Base-by-base conservation (phyloP, 2,797 vertebrate genomes). In the Sebastes diploproa region DNA sequence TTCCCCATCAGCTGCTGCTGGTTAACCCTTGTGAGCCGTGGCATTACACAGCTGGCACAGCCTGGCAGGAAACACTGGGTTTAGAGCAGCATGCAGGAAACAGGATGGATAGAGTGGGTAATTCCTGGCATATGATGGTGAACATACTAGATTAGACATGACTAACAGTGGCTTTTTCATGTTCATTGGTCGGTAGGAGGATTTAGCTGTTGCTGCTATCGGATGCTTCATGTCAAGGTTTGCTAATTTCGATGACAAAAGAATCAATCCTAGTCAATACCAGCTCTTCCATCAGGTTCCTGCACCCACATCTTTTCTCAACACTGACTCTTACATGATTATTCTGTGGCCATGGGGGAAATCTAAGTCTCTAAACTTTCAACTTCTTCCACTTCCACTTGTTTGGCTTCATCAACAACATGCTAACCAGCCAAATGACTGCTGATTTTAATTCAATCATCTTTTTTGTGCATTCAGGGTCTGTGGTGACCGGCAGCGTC, bases 1-100 rank as follows among this genome's bases (percentile, higher is more conserved):
- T 68, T 75, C 65, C 11, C 69, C 75, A 67, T 83, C 55, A 68
- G 59, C 56, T 29, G 63, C 67, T 69, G 71, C 56, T 75, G 64
- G 54, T 82, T 79, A 72, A 78, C 73, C 25, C 46, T 42, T 25
- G 60, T 59, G 13, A 16, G 55, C 22, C 13, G 22, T 59, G 67
- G 56, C 68, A 52, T 56, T 36, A 56, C 52, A 80, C 65, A 78
- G 74, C 59, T 76, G 75, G 66, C 54, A 25, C 63, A 58, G 63
- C 12, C 22, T 74, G 63, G 74, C 60, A 72, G 38, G 3, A 38
- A 55, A 29, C 54, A 20, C 18, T 61, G 18, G 20, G 7, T 9
- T 63, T n/a, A 72, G 20, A 62, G 46, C 42, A 14, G 4, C n/a
- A 75, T 50, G 46, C 46, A 50, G 46, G 46, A 50, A 50, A 54